Base-by-base conservation (phyloP, 2,113 vertebrate genomes). In the Peromyscus maniculatus region DNA sequence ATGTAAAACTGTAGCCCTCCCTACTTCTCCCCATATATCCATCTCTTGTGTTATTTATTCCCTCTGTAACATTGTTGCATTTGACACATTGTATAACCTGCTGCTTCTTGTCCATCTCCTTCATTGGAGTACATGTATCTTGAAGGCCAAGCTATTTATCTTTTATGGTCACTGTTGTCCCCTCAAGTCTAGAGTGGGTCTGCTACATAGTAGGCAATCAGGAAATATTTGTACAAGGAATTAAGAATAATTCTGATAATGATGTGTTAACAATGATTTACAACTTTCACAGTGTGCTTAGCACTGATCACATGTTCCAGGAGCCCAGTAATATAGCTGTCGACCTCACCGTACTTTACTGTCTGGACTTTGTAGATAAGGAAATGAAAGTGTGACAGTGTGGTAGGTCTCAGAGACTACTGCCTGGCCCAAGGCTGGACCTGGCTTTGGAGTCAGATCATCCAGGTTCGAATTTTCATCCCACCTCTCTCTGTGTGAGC, bases 211-310 rank as follows among this genome's bases (percentile, higher is more conserved):
- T 39, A 94, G 82, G 59, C 43, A 83, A 77, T 67, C n/a, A 36
- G 55, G 91, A 96, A 93, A 82, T 92, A 89, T 49, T 90, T 91
- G 31, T 74, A 39, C 17, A 84, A 57, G 64, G 43, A 82, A 94
- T 94, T 59, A 84, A 87, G 78, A 59, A 24, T 69, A 91, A 89
- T 86, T 87, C 46, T 92, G 74, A 74, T 69, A 64, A 67, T 88
- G 49, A 26, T 59, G 17, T n/a, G 11, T 31, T 36, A 46, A 46
- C 2, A 46, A 15, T 17, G 43, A 80, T 46, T 87, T 59, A 19
- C 10, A 67, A 62, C 62, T 93, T 86, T 82, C 19, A 62, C 84
- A 95, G 19, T 75, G 67, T 49, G 52, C 7, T 59, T 17, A 57
- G 10, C 19, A 7, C n/a, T 86, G 75, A 80, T 57, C 69, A 69